These are phyloP conservation scores for Ginglymostoma cirratum DNA, from an alignment of 2,113 vertebrate genomes.

Conservation along the genomic window DNA sequence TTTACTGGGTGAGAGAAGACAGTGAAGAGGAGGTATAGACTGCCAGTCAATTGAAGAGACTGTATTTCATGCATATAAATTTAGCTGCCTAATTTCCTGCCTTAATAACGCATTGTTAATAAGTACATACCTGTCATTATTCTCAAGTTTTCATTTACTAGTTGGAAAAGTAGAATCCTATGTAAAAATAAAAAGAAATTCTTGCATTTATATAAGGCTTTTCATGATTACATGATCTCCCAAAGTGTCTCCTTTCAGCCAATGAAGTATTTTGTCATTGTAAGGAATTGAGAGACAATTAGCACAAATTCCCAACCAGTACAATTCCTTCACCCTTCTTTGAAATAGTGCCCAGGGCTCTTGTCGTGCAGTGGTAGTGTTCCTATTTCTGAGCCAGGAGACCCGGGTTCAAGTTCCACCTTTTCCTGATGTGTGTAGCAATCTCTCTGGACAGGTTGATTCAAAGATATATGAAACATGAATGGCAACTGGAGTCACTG, in stretches of 20 bases:
- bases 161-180: neutral
- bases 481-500: too few species aligned
- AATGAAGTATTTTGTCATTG: neutral
- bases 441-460: too few species aligned
- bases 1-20: neutral
- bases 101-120: neutral
- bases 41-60: neutral
- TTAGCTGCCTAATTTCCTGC: neutral
- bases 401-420: too few species aligned
- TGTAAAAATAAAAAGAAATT: neutral
- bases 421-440: too few species aligned
- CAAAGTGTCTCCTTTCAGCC: neutral
- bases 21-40: conserved; percentile 23
- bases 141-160: neutral
- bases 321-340: too few species aligned
- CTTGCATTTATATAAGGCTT: neutral
- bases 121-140: neutral
- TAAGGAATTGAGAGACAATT: neutral
- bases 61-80: conserved; percentile 22
- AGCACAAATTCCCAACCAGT: neutral
- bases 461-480: too few species aligned
- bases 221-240: neutral
- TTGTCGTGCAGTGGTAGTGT: too few species aligned
- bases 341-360: too few species aligned
- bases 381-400: too few species aligned